Evolutionary conservation across 2,888 invertebrate species (phyloP).

Genomic region (Yponomeuta malinellus): DNA sequence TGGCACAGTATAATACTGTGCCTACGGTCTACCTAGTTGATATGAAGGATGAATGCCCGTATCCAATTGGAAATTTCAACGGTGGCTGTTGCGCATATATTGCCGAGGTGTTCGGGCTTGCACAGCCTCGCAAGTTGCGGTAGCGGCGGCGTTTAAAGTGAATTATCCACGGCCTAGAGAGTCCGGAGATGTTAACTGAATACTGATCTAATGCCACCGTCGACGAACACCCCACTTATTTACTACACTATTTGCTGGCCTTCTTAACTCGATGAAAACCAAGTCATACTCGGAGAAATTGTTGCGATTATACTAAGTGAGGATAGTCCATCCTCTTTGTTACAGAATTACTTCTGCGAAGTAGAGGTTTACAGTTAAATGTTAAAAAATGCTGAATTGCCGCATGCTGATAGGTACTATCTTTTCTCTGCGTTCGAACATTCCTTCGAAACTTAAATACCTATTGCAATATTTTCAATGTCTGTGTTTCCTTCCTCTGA

Average conservation of each 20-base stretch:
- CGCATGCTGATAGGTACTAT: no score
- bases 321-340: no score
- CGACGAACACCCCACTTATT: not conserved
- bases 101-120: not conserved
- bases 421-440: no score
- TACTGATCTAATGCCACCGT: not conserved
- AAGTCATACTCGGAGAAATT: not conserved
- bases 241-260: not conserved
- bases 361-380: no score
- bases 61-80: not conserved
- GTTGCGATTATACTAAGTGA: not conserved
- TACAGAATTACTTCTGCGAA: no score
- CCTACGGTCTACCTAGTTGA: not conserved
- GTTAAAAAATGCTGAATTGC: no score
- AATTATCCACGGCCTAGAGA: constrained; percentile 7
- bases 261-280: not conserved
- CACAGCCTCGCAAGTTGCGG: constrained; percentile 5
- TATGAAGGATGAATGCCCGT: not conserved
- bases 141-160: constrained; percentile 5
- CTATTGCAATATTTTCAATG: no score
- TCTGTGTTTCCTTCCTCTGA: no score
- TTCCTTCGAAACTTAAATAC: no score
- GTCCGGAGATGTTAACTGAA: not conserved
- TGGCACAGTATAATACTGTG: no score
- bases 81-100: not conserved